These are phyloP conservation scores for Pseudorhiza aurosa DNA, from an alignment of 30 jellyfish, hydroid and myxozoan species.

Conservation along the genomic window DNA sequence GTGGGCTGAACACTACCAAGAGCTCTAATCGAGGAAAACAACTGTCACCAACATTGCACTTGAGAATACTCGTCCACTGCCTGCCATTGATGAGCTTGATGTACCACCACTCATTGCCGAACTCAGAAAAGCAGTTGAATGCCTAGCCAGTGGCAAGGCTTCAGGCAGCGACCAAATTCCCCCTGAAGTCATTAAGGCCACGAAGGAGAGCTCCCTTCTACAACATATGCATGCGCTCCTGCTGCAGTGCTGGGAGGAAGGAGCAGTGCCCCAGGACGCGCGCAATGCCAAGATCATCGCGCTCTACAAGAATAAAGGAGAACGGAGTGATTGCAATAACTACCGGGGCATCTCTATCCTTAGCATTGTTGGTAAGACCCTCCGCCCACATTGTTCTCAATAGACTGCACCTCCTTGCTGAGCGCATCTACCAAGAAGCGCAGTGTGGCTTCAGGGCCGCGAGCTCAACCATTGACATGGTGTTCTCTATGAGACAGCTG, in stretches of 20 bases:
- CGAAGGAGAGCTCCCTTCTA: slow-evolving; percentile 5
- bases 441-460: slow-evolving; percentile 66
- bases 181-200: not conserved
- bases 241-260: slow-evolving; percentile 32
- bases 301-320: slow-evolving; percentile 43
- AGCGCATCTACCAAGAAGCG: slow-evolving; percentile 35
- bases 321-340: slow-evolving; percentile 51
- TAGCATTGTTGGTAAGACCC: slow-evolving; percentile 26
- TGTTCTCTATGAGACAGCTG: slow-evolving; percentile 45
- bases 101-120: slow-evolving; percentile 35
- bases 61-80: slow-evolving; percentile 2
- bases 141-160: slow-evolving; percentile 44
- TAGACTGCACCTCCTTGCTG: slow-evolving; percentile 29
- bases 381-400: slow-evolving; percentile 21
- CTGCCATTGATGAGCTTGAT: slow-evolving; percentile 57
- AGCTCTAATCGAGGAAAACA: slow-evolving; percentile 36
- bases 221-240: slow-evolving; percentile 9
- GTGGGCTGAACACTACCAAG: slow-evolving; percentile 70
- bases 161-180: slow-evolving; percentile 44
- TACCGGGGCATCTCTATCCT: slow-evolving; percentile 66
- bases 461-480: slow-evolving; percentile 45
- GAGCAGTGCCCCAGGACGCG: slow-evolving; percentile 34
- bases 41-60: slow-evolving; percentile 26
- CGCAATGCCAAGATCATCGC: slow-evolving; percentile 11
- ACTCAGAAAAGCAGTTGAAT: slow-evolving; percentile 43